These are phyloP conservation scores for Lithodes maja DNA, from an alignment of 2,888 invertebrate genomes.

Conservation along the genomic window DNA sequence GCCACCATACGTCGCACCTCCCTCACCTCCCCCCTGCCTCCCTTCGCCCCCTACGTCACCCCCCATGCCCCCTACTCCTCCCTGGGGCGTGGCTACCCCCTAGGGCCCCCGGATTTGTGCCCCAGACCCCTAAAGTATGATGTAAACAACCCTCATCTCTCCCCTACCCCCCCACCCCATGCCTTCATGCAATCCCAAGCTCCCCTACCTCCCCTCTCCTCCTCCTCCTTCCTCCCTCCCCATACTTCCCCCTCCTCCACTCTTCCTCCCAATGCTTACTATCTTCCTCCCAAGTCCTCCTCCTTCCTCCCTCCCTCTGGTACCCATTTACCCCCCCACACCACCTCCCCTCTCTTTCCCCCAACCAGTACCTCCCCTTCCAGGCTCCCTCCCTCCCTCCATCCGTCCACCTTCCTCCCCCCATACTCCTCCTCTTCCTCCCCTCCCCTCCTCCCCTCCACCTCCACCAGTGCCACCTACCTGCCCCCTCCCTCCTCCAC, in stretches of 20 bases:
- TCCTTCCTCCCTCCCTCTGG: not conserved
- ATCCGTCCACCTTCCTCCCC: not conserved
- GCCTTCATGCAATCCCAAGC: too few relatives aligned
- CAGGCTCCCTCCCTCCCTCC: not conserved
- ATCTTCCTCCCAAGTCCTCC: not conserved
- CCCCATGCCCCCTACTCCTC: not conserved
- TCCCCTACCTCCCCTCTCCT: not conserved
- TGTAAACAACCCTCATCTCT: not conserved
- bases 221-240: slow-evolving; percentile 9
- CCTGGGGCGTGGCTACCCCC: not conserved
- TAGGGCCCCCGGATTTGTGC: not conserved
- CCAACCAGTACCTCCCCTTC: not conserved
- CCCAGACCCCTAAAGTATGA: not conserved
- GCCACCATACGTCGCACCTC: not conserved
- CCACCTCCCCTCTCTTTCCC: not conserved
- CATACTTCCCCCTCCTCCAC: not conserved
- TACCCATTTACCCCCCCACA: not conserved
- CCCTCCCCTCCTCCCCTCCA: not conserved
- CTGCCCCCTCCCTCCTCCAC: not conserved
- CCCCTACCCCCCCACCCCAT: not conserved
- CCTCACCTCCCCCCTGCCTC: not conserved
- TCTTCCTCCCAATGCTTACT: not conserved
- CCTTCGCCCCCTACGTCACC: not conserved
- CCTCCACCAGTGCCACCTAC: not conserved
- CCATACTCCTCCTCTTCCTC: not conserved